Evolutionary conservation across 1,140 invertebrate genomes (phyloP), one percentile per base, ranked within the genome.

Genomic region (Hermetia illucens): DNA sequence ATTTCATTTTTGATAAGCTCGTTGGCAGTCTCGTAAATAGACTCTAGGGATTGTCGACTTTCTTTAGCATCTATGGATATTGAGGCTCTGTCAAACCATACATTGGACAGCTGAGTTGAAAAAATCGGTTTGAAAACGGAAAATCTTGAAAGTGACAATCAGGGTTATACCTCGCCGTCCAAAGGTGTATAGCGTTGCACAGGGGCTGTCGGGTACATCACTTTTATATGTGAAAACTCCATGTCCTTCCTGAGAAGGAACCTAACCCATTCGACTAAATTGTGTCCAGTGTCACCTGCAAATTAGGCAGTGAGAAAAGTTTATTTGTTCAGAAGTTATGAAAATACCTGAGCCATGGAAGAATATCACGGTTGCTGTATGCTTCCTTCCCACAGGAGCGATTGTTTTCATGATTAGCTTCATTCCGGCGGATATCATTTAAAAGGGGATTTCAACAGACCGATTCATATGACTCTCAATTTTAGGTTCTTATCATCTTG

Each of bases 201-300:
- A 2, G 79, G 79, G 9, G 80, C 79, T 17, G 74, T 77, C 6
- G 79, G 80, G 55, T 74, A 83, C 24, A 80, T 44, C 22, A 82
- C 60, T 55, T 75, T 78, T 30, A 81, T 70, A 45, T 82, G 75
- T 3, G 73, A 69, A 56, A 78, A 78, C 16, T 61, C 58, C 43
- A 80, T 65, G 44, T 74, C 68, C 36, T 63, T 57, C 12, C 67
- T 62, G 29, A 77, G 58, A 9, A 76, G 40, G 40, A 74, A 64
- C 42, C 70, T 60, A 6, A 82, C 51, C 75, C 77, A 82, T 44
- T 74, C 63, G 42, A 71, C 61, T 32, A 79, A 51, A 42, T 74
- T 70, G 17, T 58, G 48, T 4, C 75, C 79, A 38, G 65, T 68
- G 39, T 72, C 72, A 38, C 77, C 78, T 82, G 43, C 21, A 54